Conservation (phyloP, 2,113 vertebrate species). For the Anoplopoma fimbria region DNA sequence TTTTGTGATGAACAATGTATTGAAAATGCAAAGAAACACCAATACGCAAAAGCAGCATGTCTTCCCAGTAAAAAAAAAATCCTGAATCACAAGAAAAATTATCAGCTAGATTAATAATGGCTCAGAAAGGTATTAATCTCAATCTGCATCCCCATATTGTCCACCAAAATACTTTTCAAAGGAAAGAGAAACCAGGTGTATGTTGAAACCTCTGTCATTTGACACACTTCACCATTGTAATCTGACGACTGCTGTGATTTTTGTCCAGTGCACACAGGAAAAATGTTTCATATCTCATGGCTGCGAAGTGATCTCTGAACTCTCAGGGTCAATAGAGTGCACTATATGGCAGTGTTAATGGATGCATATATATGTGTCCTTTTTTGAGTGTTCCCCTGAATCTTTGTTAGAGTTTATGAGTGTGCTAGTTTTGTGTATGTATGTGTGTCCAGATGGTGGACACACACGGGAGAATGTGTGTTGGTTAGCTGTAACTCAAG, state of each 20-base stretch:
- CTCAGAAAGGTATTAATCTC: background rate
- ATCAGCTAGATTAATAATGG: background rate
- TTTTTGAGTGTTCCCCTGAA: constrained; percentile 19
- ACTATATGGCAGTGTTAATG: background rate
- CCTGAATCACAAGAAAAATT: background rate
- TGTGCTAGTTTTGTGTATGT: constrained; percentile 37
- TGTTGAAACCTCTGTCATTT: constrained; percentile 15
- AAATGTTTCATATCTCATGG: constrained; percentile 2
- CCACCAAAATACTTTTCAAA: background rate
- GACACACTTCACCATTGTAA: constrained; percentile 27
- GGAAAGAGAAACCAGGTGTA: background rate
- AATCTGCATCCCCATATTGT: background rate
- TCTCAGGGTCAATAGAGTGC: constrained; percentile 11
- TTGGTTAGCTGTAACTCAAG: constrained; percentile 76
- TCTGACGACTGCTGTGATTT: constrained; percentile 21
- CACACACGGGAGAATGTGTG: constrained; percentile 62
- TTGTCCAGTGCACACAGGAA: too few relatives aligned
- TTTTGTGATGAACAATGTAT: background rate
- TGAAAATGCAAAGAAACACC: background rate
- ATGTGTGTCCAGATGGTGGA: constrained; percentile 50
- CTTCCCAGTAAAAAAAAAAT: background rate
- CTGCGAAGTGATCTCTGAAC: constrained; percentile 4
- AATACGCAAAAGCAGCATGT: background rate
- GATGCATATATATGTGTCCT: background rate
- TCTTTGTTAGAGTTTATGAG: constrained; percentile 23